These are phyloP conservation scores for Malachius bipustulatus DNA, from an alignment of 2,888 invertebrate species.

Conservation along the genomic window DNA sequence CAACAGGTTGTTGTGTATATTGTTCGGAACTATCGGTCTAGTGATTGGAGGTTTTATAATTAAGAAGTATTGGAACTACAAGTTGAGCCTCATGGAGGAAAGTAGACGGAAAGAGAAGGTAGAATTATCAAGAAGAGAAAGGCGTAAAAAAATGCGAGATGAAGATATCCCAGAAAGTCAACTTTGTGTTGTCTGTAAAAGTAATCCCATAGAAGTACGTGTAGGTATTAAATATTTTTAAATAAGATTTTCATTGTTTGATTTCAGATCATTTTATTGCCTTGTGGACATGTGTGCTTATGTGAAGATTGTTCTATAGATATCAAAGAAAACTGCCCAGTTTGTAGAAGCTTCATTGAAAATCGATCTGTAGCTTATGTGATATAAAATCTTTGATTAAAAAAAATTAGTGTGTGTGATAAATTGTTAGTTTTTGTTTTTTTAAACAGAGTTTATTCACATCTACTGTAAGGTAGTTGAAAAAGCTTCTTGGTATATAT, in stretches of 20 bases:
- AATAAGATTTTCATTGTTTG: conserved; percentile 15
- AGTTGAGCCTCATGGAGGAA: conserved; percentile 45
- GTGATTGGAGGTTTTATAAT: conserved; percentile 40
- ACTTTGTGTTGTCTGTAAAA: conserved; percentile 77
- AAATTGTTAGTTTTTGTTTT: no score
- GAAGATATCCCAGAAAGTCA: conserved; percentile 49
- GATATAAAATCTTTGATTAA: conserved; percentile 42
- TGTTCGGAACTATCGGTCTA: conserved; percentile 45
- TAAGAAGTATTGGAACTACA: conserved; percentile 39
- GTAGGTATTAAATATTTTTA: neutral
- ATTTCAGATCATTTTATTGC: conserved; percentile 64
- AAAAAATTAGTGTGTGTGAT: no score
- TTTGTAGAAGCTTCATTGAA: conserved; percentile 61
- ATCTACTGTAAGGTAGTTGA: no score
- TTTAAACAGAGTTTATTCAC: no score
- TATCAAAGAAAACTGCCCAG: conserved; percentile 61
- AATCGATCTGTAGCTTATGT: conserved; percentile 67
- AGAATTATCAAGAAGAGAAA: conserved; percentile 52
- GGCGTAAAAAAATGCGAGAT: conserved; percentile 53
- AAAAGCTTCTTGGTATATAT: no score
- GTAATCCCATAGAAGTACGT: conserved; percentile 66
- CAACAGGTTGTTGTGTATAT: conserved; percentile 39
- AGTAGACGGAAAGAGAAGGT: conserved; percentile 39
- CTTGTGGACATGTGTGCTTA: conserved; percentile 83
- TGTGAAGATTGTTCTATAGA: conserved; percentile 73